Base-by-base conservation (phyloP, 2,888 invertebrate species). In the Phortica magna region DNA sequence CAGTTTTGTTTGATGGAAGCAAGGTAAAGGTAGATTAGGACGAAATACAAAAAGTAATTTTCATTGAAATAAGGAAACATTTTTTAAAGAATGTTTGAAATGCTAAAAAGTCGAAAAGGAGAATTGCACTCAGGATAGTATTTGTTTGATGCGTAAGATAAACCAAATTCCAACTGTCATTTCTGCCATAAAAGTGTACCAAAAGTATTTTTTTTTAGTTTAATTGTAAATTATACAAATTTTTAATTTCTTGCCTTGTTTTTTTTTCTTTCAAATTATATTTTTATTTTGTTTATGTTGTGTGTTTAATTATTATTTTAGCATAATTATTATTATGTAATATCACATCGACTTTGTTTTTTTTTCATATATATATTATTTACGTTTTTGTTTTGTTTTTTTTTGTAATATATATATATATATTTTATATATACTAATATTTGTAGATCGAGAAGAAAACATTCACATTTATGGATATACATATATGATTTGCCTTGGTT, bases 311-410 rank as follows among this genome's bases (percentile, higher is more conserved):
- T 76, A 19, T 76, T 41, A 4, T 67, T 76, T 72, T 59, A 61
- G 64, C n/a, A 39, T 86, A 70, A 84, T 83, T 89, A 87, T 89
- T 90, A 89, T 89, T 87, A 88, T 88, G 85, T 90, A 90, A 90
- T 90, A 90, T 90, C 90, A 90, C 90, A 91, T 90, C 91, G 90
- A 89, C 91, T 90, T 90, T 90, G 90, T 90, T 90, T 90, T 88
- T 84, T 84, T 79, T 76, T 55, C 72, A 77, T 70, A 75, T 77
- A 75, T 64, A 76, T 64, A 76, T 70, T 77, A 78, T 70, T 55
- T 71, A 43, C 71, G 61, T 19, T 57, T 31, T 42, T 48, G 19
- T 85, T 77, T 78, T 67, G 41, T 68, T 68, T 79, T 82, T 83
- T 67, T 83, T 78, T 80, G 83, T 82, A 79, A 82, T 80, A 83